These are phyloP conservation scores for Trematomus loennbergii DNA, from an alignment of 2,113 vertebrate genomes.

Conservation along the genomic window DNA sequence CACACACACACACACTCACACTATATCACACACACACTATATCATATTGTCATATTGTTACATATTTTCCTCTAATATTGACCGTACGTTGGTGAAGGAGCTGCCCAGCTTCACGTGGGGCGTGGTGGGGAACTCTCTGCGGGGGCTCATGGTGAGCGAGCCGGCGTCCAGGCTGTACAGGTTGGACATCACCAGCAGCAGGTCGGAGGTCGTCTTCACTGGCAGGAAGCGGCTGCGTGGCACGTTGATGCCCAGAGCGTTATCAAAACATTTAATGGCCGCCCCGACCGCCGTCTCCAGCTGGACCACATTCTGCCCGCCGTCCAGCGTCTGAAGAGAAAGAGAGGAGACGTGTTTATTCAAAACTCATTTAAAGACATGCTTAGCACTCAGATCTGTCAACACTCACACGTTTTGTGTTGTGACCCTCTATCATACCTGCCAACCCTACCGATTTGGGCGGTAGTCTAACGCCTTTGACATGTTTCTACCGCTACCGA, in stretches of 20 bases:
- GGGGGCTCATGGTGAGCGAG: constrained; percentile 95
- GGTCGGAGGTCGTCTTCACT: constrained; percentile 96
- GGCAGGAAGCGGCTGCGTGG: constrained; percentile 98
- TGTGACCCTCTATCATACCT: no score
- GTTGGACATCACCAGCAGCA: constrained; percentile 98
- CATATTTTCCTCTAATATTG: no score
- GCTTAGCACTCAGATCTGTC: no score
- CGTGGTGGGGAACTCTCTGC: constrained; percentile 93
- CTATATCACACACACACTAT: no score
- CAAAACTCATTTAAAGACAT: no score
- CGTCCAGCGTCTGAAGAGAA: constrained; percentile 89
- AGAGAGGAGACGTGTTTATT: no score
- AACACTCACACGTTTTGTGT: no score
- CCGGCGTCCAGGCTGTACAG: constrained; percentile 96
- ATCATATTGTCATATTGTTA: no score
- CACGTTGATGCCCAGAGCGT: constrained; percentile 95
- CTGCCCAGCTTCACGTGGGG: constrained; percentile 97
- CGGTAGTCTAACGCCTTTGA: no score
- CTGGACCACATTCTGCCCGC: constrained; percentile 96
- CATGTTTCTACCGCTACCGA: no score
- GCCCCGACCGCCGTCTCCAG: constrained; percentile 97
- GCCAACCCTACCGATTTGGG: no score
- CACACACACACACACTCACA: no score
- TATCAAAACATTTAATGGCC: constrained; percentile 96
- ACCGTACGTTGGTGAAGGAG: constrained; percentile 95